phyloP scores from a whole-genome alignment of 2,797 vertebrate species.

The Parauchenoglanis ngamensis region DNA sequence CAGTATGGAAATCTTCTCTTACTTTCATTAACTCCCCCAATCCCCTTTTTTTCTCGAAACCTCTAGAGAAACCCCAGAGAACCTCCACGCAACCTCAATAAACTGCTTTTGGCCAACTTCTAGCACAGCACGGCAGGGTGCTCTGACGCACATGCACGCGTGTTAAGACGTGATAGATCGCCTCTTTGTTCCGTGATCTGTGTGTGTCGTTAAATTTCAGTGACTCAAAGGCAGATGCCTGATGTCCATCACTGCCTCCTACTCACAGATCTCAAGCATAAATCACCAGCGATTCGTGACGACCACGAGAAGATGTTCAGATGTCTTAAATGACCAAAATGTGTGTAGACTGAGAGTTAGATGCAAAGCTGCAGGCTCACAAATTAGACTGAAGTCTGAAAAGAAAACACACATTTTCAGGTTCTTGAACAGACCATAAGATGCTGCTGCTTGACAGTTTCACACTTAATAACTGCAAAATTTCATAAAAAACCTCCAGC shows the following conservation, averaged over 20 bases:
- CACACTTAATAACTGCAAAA: neutral
- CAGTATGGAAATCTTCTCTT: too few relatives aligned
- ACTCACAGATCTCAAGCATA: slow-evolving; percentile 21
- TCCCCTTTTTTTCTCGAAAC: neutral
- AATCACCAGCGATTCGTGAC: neutral
- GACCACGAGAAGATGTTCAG: neutral
- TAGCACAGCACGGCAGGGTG: neutral
- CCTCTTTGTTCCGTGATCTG: neutral
- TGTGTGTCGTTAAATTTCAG: slow-evolving; percentile 26
- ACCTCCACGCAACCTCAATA: neutral
- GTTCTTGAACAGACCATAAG: neutral
- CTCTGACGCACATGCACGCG: slow-evolving; percentile 15
- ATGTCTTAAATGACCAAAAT: neutral
- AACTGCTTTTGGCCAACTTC: neutral
- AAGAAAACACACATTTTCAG: neutral
- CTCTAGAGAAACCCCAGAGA: neutral
- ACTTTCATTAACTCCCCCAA: too few relatives aligned
- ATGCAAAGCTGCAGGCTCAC: neutral
- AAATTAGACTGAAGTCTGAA: neutral
- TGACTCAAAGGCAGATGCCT: slow-evolving; percentile 50
- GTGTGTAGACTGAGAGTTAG: neutral
- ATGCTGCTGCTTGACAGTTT: neutral
- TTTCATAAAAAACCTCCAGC: neutral
- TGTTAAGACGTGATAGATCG: slow-evolving; percentile 41
- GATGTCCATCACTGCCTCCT: slow-evolving; percentile 41